These are phyloP conservation scores for Calameuta pallipes DNA, from an alignment of 2,888 invertebrate species.

Conservation along the genomic window DNA sequence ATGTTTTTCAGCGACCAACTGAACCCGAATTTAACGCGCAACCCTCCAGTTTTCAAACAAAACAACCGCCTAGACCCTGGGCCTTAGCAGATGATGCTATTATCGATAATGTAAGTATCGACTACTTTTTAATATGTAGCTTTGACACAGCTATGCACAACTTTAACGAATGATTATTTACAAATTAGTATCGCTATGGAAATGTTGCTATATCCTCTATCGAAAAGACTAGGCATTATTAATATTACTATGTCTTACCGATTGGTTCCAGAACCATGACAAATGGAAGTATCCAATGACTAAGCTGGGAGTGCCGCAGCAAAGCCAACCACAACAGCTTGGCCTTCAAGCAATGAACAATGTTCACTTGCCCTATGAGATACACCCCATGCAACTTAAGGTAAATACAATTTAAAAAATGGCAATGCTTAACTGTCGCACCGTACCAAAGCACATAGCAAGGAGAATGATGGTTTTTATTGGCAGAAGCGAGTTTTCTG, in stretches of 20 bases:
- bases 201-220: no score
- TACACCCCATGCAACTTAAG: slow-evolving; percentile 64
- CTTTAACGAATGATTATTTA: no score
- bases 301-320: slow-evolving; percentile 67
- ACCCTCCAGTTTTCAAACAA: slow-evolving; percentile 75
- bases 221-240: no score
- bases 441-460: no score
- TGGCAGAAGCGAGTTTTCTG: no score
- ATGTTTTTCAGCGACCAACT: slow-evolving; percentile 87
- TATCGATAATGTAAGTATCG: slow-evolving; percentile 78
- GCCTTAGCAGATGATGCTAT: slow-evolving; percentile 89
- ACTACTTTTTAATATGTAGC: background rate
- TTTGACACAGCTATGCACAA: no score
- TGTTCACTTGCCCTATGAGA: slow-evolving; percentile 62
- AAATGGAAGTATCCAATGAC: slow-evolving; percentile 83
- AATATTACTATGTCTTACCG: no score
- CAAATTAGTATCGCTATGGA: no score
- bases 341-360: slow-evolving; percentile 70
- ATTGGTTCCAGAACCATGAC: slow-evolving; percentile 79
- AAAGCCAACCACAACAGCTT: slow-evolving; percentile 72
- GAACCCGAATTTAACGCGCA: slow-evolving; percentile 79
- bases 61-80: slow-evolving; percentile 79
- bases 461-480: no score
- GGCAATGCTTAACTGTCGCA: no score
- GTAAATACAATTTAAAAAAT: slow-evolving; percentile 38